phyloP scores from a whole-genome alignment of 2,888 invertebrate species.

The Calliphora vomitoria region DNA sequence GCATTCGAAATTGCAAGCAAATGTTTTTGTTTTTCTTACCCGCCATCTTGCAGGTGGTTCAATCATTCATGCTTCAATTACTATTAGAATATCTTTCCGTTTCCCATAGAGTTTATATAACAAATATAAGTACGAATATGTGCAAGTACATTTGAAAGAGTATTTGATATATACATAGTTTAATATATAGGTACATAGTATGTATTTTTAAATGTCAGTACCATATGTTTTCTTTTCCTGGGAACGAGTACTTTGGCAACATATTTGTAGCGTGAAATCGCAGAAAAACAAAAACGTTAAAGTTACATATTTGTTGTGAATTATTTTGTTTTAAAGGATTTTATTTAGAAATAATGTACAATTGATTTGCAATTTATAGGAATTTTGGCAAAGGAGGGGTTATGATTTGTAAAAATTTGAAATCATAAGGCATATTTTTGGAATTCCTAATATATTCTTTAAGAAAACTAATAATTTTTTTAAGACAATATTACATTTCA shows the following conservation, averaged over 20 bases:
- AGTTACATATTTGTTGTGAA: neutral
- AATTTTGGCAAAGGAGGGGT: no score
- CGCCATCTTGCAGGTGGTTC: conserved; percentile 1
- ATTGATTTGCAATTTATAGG: no score
- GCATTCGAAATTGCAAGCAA: neutral
- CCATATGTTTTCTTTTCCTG: conserved; percentile 40
- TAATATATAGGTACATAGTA: no score
- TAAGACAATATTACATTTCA: no score
- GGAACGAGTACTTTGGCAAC: neutral
- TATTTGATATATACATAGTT: no score
- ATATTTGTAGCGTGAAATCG: neutral
- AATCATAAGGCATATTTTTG: no score
- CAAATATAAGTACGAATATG: neutral
- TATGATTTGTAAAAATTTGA: no score
- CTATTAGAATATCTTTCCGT: neutral
- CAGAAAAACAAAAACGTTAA: neutral
- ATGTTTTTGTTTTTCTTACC: neutral
- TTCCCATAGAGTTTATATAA: neutral
- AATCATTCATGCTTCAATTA: conserved; percentile 5
- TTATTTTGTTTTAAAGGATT: neutral
- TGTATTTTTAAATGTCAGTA: conserved; percentile 29
- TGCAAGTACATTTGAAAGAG: neutral
- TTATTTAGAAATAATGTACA: no score
- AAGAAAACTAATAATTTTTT: no score
- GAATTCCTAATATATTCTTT: no score